Evolutionary conservation across 1,140 invertebrate species (phyloP).

Genomic region (Drosophila lacteicornis): DNA sequence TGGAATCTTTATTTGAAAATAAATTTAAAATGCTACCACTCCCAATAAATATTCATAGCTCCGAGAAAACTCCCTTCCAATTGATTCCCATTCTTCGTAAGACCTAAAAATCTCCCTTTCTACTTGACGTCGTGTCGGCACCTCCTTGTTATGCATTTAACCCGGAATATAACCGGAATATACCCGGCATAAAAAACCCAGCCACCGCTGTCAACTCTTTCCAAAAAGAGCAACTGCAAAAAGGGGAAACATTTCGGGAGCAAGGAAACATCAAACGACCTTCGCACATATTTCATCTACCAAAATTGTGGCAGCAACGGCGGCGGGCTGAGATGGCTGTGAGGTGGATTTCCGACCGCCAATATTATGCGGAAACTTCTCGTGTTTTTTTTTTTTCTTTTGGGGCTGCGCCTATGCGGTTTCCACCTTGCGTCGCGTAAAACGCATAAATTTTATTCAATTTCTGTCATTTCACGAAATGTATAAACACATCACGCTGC

Average conservation of each 20-base stretch:
- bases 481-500: slow-evolving; percentile 76
- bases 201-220: slow-evolving; percentile 31
- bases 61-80: too few species aligned
- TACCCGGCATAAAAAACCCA: not conserved
- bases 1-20: not conserved
- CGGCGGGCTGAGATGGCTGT: not conserved
- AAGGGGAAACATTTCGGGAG: slow-evolving; percentile 10
- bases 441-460: slow-evolving; percentile 81
- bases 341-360: slow-evolving; percentile 14
- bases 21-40: not conserved
- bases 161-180: slow-evolving; percentile 5
- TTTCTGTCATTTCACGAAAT: slow-evolving; percentile 80
- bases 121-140: not conserved
- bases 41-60: not conserved
- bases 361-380: slow-evolving; percentile 40
- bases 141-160: slow-evolving; percentile 44
- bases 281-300: slow-evolving; percentile 69
- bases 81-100: not conserved
- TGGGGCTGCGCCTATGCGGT: slow-evolving; percentile 52
- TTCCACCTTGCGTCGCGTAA: slow-evolving; percentile 36
- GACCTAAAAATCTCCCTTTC: not conserved
- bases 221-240: slow-evolving; percentile 6
- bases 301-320: slow-evolving; percentile 40
- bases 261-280: slow-evolving; percentile 54
- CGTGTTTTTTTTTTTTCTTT: slow-evolving; percentile 7